Evolutionary conservation across 2,888 invertebrate species (phyloP).

Genomic region (Hypsopygia costalis): DNA sequence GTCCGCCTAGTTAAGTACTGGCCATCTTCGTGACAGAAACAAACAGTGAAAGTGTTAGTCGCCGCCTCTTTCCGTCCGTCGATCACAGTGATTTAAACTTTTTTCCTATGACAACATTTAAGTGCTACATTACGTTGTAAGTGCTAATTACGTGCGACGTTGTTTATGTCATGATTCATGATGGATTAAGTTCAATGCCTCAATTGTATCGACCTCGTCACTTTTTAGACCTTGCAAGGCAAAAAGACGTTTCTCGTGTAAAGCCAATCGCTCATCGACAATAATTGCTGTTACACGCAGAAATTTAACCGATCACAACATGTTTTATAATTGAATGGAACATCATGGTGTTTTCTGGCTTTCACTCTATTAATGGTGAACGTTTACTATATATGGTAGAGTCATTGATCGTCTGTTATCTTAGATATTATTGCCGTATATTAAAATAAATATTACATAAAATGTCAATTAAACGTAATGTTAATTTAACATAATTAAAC

Average conservation of each 20-base stretch:
- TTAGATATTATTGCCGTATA: too few species aligned
- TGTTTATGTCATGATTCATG: slow-evolving; percentile 15
- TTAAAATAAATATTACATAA: background rate
- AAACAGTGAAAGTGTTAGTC: slow-evolving; percentile 65
- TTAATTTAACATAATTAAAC: background rate
- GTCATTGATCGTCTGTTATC: too few species aligned
- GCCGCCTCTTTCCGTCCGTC: slow-evolving; percentile 38
- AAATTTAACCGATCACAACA: background rate
- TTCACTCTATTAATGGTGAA: too few species aligned
- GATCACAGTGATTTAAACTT: slow-evolving; percentile 36
- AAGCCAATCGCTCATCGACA: background rate
- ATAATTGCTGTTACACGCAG: background rate
- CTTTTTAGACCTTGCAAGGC: slow-evolving; percentile 19
- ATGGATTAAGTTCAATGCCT: slow-evolving; percentile 37
- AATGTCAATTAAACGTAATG: background rate
- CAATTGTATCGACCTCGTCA: slow-evolving; percentile 25
- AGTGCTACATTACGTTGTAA: slow-evolving; percentile 41
- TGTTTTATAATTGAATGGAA: too few species aligned
- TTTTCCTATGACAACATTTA: slow-evolving; percentile 55
- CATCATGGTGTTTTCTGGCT: too few species aligned
- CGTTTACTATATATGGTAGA: too few species aligned
- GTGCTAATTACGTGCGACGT: slow-evolving; percentile 41
- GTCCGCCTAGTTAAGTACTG: too few species aligned
- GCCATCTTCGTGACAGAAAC: slow-evolving; percentile 21
- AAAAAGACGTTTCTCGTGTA: slow-evolving; percentile 8